Evolutionary conservation across 2,888 invertebrate genomes (phyloP).

Genomic region (Papilio gigon): DNA sequence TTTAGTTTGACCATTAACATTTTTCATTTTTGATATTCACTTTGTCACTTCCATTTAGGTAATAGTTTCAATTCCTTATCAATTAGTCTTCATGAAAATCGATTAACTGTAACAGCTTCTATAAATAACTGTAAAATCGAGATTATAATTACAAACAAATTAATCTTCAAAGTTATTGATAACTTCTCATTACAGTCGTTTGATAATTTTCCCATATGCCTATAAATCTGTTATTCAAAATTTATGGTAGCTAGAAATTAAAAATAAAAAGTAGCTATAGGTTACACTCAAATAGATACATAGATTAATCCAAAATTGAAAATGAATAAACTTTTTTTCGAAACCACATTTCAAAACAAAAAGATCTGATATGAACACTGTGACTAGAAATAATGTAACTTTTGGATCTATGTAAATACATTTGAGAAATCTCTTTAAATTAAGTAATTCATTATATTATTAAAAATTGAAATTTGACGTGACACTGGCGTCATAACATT

Average conservation of each 20-base stretch:
- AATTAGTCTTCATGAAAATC: constrained; percentile 42
- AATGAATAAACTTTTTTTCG: not conserved
- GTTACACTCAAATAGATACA: constrained; percentile 7
- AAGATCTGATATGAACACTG: not conserved
- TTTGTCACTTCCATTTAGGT: constrained; percentile 50
- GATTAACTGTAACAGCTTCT: not conserved
- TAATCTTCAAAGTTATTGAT: not conserved
- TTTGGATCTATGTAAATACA: constrained; percentile 8
- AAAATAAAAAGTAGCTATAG: not conserved
- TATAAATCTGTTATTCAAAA: not conserved
- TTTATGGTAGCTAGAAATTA: constrained; percentile 25
- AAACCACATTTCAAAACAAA: not conserved
- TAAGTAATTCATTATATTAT: not conserved
- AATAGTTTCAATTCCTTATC: not conserved
- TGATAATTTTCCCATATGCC: constrained; percentile 4
- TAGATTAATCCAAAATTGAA: not conserved
- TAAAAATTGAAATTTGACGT: constrained; percentile 7
- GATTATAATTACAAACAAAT: no score
- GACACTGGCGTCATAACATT: not conserved
- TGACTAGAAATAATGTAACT: not conserved
- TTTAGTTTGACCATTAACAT: constrained; percentile 52
- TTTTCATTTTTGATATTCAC: constrained; percentile 58
- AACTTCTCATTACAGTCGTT: constrained; percentile 5
- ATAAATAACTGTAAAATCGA: constrained; percentile 7
- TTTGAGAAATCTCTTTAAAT: constrained; percentile 2